Conservation (phyloP, 2,797 vertebrate genomes). For the Antennarius maculatus region DNA sequence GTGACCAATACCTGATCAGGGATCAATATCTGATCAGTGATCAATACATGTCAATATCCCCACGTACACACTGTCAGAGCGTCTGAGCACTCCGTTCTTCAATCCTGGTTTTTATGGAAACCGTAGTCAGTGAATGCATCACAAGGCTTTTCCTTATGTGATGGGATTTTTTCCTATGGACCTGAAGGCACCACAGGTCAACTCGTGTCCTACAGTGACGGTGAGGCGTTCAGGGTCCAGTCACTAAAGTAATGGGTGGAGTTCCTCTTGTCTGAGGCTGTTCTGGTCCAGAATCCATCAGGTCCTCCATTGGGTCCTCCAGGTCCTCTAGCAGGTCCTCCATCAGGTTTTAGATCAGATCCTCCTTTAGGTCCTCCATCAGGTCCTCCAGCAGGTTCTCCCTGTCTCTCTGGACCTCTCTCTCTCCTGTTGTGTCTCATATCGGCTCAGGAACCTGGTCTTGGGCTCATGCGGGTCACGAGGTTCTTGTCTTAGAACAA, state of each 20-base stretch:
- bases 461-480: too few relatives aligned
- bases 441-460: too few relatives aligned
- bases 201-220: not conserved
- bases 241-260: constrained; percentile 61
- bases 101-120: too few relatives aligned
- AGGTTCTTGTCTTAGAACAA: too few relatives aligned
- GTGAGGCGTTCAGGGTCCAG: not conserved
- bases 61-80: not conserved
- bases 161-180: not conserved
- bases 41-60: too few relatives aligned
- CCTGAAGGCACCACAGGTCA: not conserved
- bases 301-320: constrained; percentile 26
- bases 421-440: not conserved
- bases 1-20: too few relatives aligned
- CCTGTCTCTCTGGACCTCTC: constrained; percentile 35
- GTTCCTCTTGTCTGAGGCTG: constrained; percentile 46
- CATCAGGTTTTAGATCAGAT: not conserved
- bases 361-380: too few relatives aligned
- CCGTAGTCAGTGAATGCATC: not conserved
- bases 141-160: not conserved
- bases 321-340: not conserved
- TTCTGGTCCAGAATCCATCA: constrained; percentile 46
- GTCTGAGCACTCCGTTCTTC: not conserved
- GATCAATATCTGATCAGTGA: too few relatives aligned
- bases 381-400: too few relatives aligned